Evolutionary conservation across 2,113 vertebrate genomes (phyloP), one percentile per base, ranked within the genome.

Genomic region (Tonatia bakeri): DNA sequence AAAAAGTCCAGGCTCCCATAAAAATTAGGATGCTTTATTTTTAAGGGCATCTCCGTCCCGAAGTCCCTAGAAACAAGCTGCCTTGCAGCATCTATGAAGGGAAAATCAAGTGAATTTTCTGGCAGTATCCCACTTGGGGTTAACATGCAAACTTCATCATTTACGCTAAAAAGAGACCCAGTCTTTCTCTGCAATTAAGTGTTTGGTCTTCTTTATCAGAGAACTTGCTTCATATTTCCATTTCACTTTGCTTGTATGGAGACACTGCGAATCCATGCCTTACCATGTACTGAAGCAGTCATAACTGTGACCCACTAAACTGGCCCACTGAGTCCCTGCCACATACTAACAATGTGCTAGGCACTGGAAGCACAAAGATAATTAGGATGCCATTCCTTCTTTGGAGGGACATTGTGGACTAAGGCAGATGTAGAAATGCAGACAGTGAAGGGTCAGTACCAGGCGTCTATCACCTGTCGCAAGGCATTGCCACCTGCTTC

Each of bases 1-100:
- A 79, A 38, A 67, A 87, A 82, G 19, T 38, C 10, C 24, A 72
- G 19, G 10, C 0, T 50, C 9, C 82, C 31, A 31, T 80, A 65
- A 91, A 87, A 69, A 59, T 67, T 59, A 87, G 26, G n/a, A 28
- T 92, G 38, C 19, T 87, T 82, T 93, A 38, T 80, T 94, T 90
- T 95, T 75, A 92, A 87, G 38, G 4, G 1, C 81, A 69, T 43
- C 26, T 94, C 50, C 64, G 10, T 19, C 40, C 20, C 56, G 50
- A 79, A n/a, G n/a, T 50, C 15, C 33, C 47, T 87, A 77, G 75
- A 91, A 59, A 40, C 6, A 93, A 65, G 50, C 11, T 70, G n/a
- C 20, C 43, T 77, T 64, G 47, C 4, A 93, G 26, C 22, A 36
- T 64, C 36, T 72, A 17, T 70, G 54, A 94, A 73, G 19, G 38